Evolutionary conservation across 2,888 invertebrate genomes (phyloP).

Genomic region (Drosophila austrosaltans): DNA sequence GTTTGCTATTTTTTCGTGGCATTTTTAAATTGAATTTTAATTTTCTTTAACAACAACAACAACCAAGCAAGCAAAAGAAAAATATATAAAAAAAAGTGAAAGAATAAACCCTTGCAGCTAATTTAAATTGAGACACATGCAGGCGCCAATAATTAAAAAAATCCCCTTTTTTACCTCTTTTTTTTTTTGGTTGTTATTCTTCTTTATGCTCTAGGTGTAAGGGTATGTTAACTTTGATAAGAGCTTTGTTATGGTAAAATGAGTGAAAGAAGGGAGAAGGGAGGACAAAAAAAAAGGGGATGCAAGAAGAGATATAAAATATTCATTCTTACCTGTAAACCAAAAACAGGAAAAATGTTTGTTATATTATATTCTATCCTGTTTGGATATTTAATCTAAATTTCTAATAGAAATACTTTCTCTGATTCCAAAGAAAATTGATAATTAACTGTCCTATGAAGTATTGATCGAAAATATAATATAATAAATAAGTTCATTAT

Average conservation of each 20-base stretch:
- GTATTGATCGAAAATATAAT: too few species aligned
- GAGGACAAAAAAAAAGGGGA: too few species aligned
- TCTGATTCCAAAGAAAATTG: too few species aligned
- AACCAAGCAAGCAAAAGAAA: background rate
- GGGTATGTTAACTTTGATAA: background rate
- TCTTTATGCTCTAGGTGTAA: background rate
- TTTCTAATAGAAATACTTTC: too few species aligned
- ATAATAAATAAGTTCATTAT: too few species aligned
- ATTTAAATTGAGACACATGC: conserved; percentile 79
- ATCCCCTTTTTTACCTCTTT: conserved; percentile 43
- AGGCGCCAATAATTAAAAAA: conserved; percentile 76
- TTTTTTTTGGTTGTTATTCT: conserved; percentile 14
- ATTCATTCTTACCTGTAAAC: too few species aligned
- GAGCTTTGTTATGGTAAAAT: background rate
- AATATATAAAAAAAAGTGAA: background rate
- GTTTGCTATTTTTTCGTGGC: conserved; percentile 61
- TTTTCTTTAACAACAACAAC: conserved; percentile 45
- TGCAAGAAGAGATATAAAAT: too few species aligned
- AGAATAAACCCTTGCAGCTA: conserved; percentile 56
- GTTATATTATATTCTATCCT: too few species aligned
- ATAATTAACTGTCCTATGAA: too few species aligned
- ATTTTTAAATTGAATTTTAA: conserved; percentile 79
- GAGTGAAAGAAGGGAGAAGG: too few species aligned
- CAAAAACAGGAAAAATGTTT: too few species aligned
- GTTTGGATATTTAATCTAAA: too few species aligned